Base-by-base conservation (phyloP, 2,888 invertebrate genomes). In the Parascotia fuliginaria region DNA sequence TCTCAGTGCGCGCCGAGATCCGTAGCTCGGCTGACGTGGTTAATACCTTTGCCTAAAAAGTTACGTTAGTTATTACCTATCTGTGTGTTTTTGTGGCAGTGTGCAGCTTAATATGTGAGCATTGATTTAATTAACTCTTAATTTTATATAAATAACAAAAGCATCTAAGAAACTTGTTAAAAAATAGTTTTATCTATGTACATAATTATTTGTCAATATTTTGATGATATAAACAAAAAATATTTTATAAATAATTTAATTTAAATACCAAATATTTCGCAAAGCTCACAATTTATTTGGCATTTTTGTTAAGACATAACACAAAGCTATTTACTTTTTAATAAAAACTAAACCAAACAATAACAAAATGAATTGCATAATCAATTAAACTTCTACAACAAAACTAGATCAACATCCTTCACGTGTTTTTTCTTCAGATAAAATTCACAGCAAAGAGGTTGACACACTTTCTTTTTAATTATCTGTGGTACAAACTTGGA, bases 1-100 rank as follows among this genome's bases (percentile, higher is more conserved):
- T 67, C 56, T 75, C 79, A 84, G 83, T 83, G 62, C 58, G 60
- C 64, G 69, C 70, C 65, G 65, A 64, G 70, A 50, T 50, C 55
- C 60, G 50, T 56, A 51, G 45, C 65, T 60, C 64, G 65, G 65
- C 70, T 41, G 66, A 73, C 82, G 79, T 54, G 60, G 55, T 51
- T 16, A 19, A 44, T 40, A 50, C 41, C 52, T 16, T 60, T 42
- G 44, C 54, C 55, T 49, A 51, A 55, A 63, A 63, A 55, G 51
- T 65, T 64, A 33, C 50, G 49, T 43, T 59, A 65, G 41, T 40
- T 42, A 50, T 24, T 24, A 19, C 19, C 3, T 2, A 36, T 39
- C 59, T 59, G 63, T 65, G 62, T 47, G 32, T 60, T 53, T 71
- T 59, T 70, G 68, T 58, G 61, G 51, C 61, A 49, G 71, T 62